Base-by-base conservation (phyloP, 2,888 invertebrate genomes). In the Herminia tarsipennalis region DNA sequence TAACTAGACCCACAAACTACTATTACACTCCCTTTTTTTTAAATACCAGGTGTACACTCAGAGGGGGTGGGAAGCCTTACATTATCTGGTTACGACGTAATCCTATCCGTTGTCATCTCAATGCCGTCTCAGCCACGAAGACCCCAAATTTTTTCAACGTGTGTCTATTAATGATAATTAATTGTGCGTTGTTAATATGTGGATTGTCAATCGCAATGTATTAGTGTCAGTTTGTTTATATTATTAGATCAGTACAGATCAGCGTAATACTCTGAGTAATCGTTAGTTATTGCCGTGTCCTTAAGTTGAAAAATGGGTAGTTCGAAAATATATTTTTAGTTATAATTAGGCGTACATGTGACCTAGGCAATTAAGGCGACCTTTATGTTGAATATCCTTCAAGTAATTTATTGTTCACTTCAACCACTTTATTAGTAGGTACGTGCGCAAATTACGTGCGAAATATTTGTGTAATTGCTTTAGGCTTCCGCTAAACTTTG, bases 91-190 rank as follows among this genome's bases (percentile, higher is more conserved):
- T 73, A 77, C 67, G 70, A 73, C 71, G 76, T 82, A 85, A 88
- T 87, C 81, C 85, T 75, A 81, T 70, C 75, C 71, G 82, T 83
- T 89, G 89, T 89, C 88, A 76, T 88, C 87, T 90, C 90, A 90
- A 89, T 90, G 90, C 88, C 88, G 83, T 76, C 76, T 81, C 68
- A 74, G 73, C 72, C 89, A 89, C 89, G 89, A 87, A 73, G 75
- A 84, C 83, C 80, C 78, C 66, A 76, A 76, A 78, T 81, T 82
- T 84, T 87, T 86, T 81, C 76, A 66, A 44, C 32, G 33, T 73
- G 59, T 73, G 71, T 80, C 68, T 81, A 67, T 76, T 86, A 87
- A 85, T 85, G 80, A 84, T 86, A 83, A 88, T 86, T 88, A 87
- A 88, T 88, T 83, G 86, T 79, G 69, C 67, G 74, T 69, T 76